phyloP scores from a whole-genome alignment of 2,113 vertebrate genomes.

The Blennius ocellaris region DNA sequence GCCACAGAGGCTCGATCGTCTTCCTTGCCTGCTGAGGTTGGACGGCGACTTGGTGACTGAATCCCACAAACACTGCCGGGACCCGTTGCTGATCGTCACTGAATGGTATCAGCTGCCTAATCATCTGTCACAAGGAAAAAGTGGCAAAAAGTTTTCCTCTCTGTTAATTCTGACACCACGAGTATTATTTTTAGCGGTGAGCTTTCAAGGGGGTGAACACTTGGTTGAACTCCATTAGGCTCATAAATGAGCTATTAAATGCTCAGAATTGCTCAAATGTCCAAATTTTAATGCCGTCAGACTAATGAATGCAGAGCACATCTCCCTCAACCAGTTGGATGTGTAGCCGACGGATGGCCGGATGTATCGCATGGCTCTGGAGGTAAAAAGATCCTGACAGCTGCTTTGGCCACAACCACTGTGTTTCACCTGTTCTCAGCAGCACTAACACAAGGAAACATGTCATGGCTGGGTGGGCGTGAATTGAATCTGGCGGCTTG shows the following conservation, averaged over 20 bases:
- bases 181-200: slow-evolving; percentile 65
- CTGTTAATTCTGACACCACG: slow-evolving; percentile 38
- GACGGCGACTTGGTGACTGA: slow-evolving; percentile 21
- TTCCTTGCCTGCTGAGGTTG: neutral
- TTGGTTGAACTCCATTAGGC: slow-evolving; percentile 70
- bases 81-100: slow-evolving; percentile 20
- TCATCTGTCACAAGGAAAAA: slow-evolving; percentile 61
- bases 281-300: slow-evolving; percentile 37
- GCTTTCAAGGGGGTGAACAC: slow-evolving; percentile 37
- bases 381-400: slow-evolving; percentile 56
- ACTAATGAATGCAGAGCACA: slow-evolving; percentile 39
- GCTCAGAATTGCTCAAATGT: slow-evolving; percentile 61
- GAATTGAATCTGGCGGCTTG: slow-evolving; percentile 77
- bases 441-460: slow-evolving; percentile 67
- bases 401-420: slow-evolving; percentile 43
- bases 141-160: slow-evolving; percentile 35
- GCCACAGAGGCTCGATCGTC: slow-evolving; percentile 2
- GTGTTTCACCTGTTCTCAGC: slow-evolving; percentile 66
- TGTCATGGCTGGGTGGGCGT: slow-evolving; percentile 76
- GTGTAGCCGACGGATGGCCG: slow-evolving; percentile 8
- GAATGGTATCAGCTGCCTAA: slow-evolving; percentile 54
- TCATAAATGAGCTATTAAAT: slow-evolving; percentile 76
- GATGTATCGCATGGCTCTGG: neutral
- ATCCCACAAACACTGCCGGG: slow-evolving; percentile 20
- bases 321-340: slow-evolving; percentile 14